Evolutionary conservation across 2,888 invertebrate species (phyloP), one percentile per base, ranked within the genome.

Genomic region (Leptogaster cylindrica): DNA sequence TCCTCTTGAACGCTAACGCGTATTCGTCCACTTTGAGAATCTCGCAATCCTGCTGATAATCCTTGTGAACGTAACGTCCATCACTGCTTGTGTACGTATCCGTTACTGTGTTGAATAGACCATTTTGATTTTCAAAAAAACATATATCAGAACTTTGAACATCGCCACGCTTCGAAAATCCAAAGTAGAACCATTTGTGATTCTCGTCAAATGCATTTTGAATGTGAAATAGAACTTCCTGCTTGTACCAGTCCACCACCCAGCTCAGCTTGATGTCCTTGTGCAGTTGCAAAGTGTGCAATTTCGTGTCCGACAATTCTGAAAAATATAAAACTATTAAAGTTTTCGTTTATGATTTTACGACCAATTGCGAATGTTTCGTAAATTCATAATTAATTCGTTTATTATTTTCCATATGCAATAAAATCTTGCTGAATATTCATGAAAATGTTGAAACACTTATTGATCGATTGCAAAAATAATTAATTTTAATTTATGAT

Each of bases 101-200:
- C 89, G 93, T 78, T 6, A 80, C 80, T 48, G 79, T 77, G 67
- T 80, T 80, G 58, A 80, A 80, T 69, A 80, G 79, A 5, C 80
- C 80, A 72, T 79, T 79, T 70, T 80, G 80, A 52, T 86, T 85
- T 89, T 92, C 92, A 66, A 92, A 82, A 48, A 94, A 82, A 75
- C 94, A 95, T 69, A 92, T 87, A 81, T 95, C 95, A 0, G 93
- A 91, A 41, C 88, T 86, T 69, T 85, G 85, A 2, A 86, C 75
- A 48, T 87, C 84, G 1, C 95, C 95, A 68, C 90, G 86, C 75
- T 92, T 88, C 1, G 95, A 95, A 81, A 94, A 95, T 31, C 95
- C 95, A 52, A 95, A 75, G 0, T 90, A 93, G 74, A 95, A 88
- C 94, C 94, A 95, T 58, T 83, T 83, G 73, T 79, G 79, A 67